A percentile compares a stretch with the other conserved stretches of the same genome.
Evolutionary conservation across 2,113 vertebrate species (phyloP).

Genomic region (Pelmatolapia mariae): DNA sequence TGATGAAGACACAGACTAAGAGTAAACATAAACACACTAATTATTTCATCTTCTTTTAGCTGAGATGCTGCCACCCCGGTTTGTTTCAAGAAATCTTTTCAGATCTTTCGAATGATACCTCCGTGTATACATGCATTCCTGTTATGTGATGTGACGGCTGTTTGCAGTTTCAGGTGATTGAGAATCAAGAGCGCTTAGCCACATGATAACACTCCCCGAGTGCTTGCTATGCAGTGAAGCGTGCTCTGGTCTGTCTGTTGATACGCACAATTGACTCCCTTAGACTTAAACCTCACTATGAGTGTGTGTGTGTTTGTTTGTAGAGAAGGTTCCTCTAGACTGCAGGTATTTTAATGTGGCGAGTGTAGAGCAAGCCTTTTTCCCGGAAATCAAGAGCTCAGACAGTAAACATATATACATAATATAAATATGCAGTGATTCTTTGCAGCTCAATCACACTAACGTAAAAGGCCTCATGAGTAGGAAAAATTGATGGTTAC

Average conservation of each 20-base stretch:
- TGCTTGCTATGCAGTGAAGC: constrained; percentile 17
- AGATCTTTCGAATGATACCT: neutral
- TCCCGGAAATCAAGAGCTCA: neutral
- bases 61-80: neutral
- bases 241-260: constrained; percentile 29
- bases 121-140: neutral
- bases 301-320: neutral
- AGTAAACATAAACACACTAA: neutral
- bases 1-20: neutral
- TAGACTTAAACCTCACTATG: neutral
- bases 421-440: neutral
- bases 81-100: neutral
- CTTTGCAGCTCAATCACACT: neutral
- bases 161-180: constrained; percentile 47
- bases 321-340: neutral
- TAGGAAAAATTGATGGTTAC: neutral
- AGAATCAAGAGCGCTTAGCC: constrained; percentile 22
- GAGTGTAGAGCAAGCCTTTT: neutral
- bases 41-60: neutral
- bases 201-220: constrained; percentile 13
- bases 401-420: neutral
- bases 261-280: constrained; percentile 31
- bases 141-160: constrained; percentile 4
- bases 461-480: neutral
- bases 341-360: neutral